These are phyloP conservation scores for Lordiphosa collinella DNA, from an alignment of 1,140 invertebrate species.

Conservation along the genomic window DNA sequence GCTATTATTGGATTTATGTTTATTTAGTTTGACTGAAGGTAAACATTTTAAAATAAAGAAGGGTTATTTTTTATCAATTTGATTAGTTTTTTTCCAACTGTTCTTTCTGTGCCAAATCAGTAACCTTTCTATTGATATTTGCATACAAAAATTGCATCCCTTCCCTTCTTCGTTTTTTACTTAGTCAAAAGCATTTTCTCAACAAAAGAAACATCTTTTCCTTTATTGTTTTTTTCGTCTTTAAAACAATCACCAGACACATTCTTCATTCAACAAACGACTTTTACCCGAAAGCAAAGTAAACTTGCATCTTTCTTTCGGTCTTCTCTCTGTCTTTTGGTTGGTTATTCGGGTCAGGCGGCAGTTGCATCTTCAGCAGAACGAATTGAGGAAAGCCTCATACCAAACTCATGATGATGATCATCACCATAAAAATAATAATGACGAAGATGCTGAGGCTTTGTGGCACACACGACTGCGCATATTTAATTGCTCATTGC, in stretches of 20 bases:
- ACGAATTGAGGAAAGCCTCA: constrained; percentile 36
- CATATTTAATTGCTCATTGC: constrained; percentile 74
- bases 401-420: constrained; percentile 7
- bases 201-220: neutral
- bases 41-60: too few relatives aligned
- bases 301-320: constrained; percentile 1
- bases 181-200: too few relatives aligned
- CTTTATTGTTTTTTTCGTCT: neutral
- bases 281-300: constrained; percentile 15
- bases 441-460: constrained; percentile 15
- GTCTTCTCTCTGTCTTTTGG: constrained; percentile 1
- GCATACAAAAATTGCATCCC: too few relatives aligned
- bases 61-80: too few relatives aligned
- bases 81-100: too few relatives aligned
- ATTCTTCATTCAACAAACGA: constrained; percentile 14
- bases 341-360: constrained; percentile 56
- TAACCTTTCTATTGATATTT: too few relatives aligned
- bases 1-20: too few relatives aligned
- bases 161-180: too few relatives aligned
- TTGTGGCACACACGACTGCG: constrained; percentile 62
- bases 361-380: constrained; percentile 39
- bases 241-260: constrained; percentile 24
- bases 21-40: too few relatives aligned
- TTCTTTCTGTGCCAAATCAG: too few relatives aligned
- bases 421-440: constrained; percentile 12